Evolutionary conservation across 2,888 invertebrate genomes (phyloP), one percentile per base, ranked within the genome.

Genomic region (Agrochola litura): DNA sequence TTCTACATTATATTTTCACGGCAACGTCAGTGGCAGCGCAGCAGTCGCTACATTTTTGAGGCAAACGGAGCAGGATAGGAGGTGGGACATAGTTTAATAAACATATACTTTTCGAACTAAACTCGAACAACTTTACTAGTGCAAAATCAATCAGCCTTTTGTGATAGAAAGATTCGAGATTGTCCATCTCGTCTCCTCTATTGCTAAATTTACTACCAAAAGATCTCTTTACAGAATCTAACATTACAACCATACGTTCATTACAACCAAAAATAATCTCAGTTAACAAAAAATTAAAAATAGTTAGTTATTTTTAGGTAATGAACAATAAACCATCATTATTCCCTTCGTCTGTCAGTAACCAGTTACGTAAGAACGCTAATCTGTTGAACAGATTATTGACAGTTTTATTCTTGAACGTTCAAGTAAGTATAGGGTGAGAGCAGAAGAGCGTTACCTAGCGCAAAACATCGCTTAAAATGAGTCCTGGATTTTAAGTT

Each of bases 401-500:
- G 69, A 77, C 30, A 76, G 77, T 52, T 58, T 41, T 61, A 77
- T 69, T 56, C 5, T 43, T 41, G 43, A 52, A 46, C n/a, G 6
- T 61, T 37, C 4, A 25, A 49, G 9, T 19, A n/a, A 41, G 6
- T n/a, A 30, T 22, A 49, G n/a, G 19, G 22, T 22, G 0, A 6
- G 2, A 52, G 2, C 9, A 66, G 37, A n/a, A 14, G 25, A 54
- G 19, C 9, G 14, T 43, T 30, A n/a, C 19, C 12, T 1, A 14
- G 25, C 2, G 14, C 58, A 25, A 25, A 25, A 58, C 6, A n/a
- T 52, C 9, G 49, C 37, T 52, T 19, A 52, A 72, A 52, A 25
- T 25, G 0, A 64, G 37, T 41, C 10, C 1, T 12, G 25, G 6
- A 52, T 14, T 63, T 8, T 52, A 1, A 1, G 8, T 37, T 37